Evolutionary conservation across 2,113 vertebrate genomes (phyloP).

Genomic region (Colossoma macropomum): DNA sequence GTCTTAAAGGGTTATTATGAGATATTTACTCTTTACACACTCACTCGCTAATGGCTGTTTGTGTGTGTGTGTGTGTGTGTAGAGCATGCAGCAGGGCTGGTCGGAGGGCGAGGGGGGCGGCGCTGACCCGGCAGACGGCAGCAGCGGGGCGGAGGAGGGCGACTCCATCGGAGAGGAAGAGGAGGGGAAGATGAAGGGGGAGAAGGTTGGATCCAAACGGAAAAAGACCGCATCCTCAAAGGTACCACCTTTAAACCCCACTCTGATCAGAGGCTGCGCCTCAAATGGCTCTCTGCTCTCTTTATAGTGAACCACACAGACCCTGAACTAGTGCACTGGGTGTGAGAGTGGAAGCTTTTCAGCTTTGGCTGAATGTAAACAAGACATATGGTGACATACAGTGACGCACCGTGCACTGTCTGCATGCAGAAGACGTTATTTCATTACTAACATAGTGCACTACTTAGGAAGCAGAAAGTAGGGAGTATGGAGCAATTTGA

Average conservation of each 20-base stretch:
- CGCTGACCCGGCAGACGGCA: conserved; percentile 89
- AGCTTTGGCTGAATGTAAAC: no score
- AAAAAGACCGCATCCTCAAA: conserved; percentile 91
- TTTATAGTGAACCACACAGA: no score
- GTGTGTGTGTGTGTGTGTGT: conserved; percentile 30
- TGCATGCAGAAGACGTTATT: no score
- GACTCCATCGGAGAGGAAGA: conserved; percentile 86
- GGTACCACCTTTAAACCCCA: conserved; percentile 79
- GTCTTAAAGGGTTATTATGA: neutral
- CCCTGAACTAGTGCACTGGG: no score
- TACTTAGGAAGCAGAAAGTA: no score
- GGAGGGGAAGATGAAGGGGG: conserved; percentile 88
- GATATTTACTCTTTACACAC: neutral
- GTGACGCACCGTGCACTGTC: no score
- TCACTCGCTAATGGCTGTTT: neutral
- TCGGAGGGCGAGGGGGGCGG: conserved; percentile 93
- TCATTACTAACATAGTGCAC: no score
- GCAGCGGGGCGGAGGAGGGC: conserved; percentile 91
- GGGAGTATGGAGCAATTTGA: no score
- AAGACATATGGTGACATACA: no score
- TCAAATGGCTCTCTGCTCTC: no score
- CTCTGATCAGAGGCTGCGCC: no score
- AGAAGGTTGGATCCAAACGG: conserved; percentile 90
- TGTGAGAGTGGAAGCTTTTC: no score
- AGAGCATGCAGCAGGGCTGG: conserved; percentile 93